Evolutionary conservation across 2,888 invertebrate species (phyloP).

Genomic region (Eulithis prunata): DNA sequence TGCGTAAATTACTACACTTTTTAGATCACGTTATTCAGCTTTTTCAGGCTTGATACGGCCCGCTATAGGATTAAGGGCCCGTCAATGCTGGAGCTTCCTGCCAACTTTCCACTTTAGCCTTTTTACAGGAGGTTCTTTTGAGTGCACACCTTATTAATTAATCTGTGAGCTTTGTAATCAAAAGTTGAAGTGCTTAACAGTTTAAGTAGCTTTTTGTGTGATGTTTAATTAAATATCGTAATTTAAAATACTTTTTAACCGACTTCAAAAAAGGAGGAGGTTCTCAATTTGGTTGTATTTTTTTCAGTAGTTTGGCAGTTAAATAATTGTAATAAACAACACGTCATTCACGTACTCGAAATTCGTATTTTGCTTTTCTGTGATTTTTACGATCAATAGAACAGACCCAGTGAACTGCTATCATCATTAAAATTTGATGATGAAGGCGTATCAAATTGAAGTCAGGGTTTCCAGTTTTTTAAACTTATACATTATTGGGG

Average conservation of each 20-base stretch:
- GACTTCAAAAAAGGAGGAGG: too few species aligned
- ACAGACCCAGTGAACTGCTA: too few species aligned
- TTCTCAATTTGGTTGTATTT: too few species aligned
- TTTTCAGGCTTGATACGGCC: slow-evolving; percentile 60
- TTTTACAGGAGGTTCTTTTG: slow-evolving; percentile 63
- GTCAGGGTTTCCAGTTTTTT: too few species aligned
- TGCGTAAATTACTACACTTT: slow-evolving; percentile 15
- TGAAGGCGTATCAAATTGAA: too few species aligned
- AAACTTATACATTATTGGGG: too few species aligned
- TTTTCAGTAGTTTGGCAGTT: too few species aligned
- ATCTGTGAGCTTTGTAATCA: slow-evolving; percentile 60
- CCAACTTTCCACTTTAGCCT: slow-evolving; percentile 71
- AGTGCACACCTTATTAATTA: slow-evolving; percentile 77
- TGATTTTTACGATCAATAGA: too few species aligned
- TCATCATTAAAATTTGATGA: too few species aligned
- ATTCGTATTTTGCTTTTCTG: too few species aligned
- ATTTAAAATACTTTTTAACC: slow-evolving; percentile 21
- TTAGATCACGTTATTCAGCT: slow-evolving; percentile 35
- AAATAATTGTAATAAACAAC: too few species aligned
- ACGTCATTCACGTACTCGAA: too few species aligned
- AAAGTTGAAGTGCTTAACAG: slow-evolving; percentile 56
- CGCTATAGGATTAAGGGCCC: slow-evolving; percentile 63
- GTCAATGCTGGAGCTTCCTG: slow-evolving; percentile 53
- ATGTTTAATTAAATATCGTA: slow-evolving; percentile 34
- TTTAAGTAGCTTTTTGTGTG: slow-evolving; percentile 49